These are phyloP conservation scores for Ceratosolen solmsi DNA, from an alignment of 1,140 invertebrate genomes.

Conservation along the genomic window DNA sequence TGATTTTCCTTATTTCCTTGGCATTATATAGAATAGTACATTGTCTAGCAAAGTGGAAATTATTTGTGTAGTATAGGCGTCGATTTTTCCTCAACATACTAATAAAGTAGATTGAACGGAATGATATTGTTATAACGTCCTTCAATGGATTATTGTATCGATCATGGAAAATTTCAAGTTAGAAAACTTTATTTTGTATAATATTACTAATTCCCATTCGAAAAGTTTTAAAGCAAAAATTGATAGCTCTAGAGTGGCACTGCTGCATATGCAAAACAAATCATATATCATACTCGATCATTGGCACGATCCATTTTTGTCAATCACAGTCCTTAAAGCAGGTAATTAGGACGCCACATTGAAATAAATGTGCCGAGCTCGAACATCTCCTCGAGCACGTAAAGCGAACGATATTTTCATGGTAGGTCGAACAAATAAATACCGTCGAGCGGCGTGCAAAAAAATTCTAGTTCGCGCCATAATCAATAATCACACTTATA, in stretches of 20 bases:
- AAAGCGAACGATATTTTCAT: neutral
- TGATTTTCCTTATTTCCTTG: too few species aligned
- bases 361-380: neutral
- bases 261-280: neutral
- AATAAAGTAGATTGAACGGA: too few species aligned
- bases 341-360: neutral
- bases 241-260: neutral
- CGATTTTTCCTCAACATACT: too few species aligned
- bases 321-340: neutral
- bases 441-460: too few species aligned
- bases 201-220: too few species aligned
- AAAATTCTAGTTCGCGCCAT: conserved; percentile 8
- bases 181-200: too few species aligned
- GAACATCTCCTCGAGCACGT: neutral
- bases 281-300: conserved; percentile 2
- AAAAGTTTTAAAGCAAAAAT: conserved; percentile 27
- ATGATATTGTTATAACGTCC: too few species aligned
- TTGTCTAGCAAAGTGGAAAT: too few species aligned
- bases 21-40: too few species aligned
- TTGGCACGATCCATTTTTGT: neutral
- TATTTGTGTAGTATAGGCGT: too few species aligned
- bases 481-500: conserved; percentile 35
- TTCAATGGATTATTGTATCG: too few species aligned
- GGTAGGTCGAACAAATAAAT: neutral
- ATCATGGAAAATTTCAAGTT: too few species aligned